phyloP scores from a whole-genome alignment of 2,888 invertebrate species.

The Lissonota sp. region DNA sequence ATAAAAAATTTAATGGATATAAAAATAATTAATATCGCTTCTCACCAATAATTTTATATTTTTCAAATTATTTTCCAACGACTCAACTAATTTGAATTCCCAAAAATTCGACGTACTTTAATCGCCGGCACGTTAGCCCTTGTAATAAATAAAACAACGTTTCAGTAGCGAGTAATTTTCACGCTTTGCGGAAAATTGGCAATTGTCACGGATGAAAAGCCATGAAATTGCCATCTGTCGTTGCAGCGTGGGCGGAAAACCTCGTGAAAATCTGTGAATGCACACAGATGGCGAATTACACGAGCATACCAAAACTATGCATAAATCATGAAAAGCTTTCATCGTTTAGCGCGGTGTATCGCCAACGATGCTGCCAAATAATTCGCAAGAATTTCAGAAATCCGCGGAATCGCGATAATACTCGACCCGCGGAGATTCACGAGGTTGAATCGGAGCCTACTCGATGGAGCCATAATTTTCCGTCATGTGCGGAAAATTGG shows the following conservation, averaged over 20 bases:
- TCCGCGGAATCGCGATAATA: slow-evolving; percentile 17
- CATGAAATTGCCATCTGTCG: slow-evolving; percentile 6
- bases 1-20: no score
- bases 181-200: neutral
- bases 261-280: slow-evolving; percentile 20
- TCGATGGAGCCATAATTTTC: neutral
- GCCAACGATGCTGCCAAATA: slow-evolving; percentile 31
- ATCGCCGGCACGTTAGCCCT: no score
- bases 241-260: slow-evolving; percentile 20
- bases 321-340: slow-evolving; percentile 42
- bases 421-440: slow-evolving; percentile 16
- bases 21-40: no score
- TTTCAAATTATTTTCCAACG: no score
- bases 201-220: neutral
- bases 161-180: neutral
- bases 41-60: no score
- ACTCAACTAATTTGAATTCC: no score
- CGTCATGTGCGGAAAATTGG: neutral
- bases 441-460: neutral
- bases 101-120: no score
- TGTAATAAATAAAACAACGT: no score
- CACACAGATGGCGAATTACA: slow-evolving; percentile 33
- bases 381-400: slow-evolving; percentile 31
- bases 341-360: slow-evolving; percentile 17
- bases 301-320: slow-evolving; percentile 27